A percentile compares a stretch with the other conserved stretches of the same genome.
phyloP scores from a whole-genome alignment of 2,113 vertebrate genomes.

The Chamaea fasciata region DNA sequence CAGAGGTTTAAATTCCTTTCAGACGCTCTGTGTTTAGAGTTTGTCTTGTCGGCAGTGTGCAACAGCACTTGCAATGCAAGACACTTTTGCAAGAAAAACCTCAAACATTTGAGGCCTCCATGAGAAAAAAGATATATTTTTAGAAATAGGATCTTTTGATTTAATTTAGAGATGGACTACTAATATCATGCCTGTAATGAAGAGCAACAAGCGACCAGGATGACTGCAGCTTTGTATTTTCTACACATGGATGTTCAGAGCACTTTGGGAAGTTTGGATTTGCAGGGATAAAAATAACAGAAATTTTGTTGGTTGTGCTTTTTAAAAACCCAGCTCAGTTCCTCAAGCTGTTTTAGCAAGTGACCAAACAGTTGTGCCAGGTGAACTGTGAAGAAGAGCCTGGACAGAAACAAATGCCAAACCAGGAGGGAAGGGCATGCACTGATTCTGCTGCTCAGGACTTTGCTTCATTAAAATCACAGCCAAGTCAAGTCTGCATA shows the following conservation, averaged over 20 bases:
- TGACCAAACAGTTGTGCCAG: slow-evolving; percentile 17
- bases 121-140: background rate
- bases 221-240: background rate
- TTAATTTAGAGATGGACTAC: background rate
- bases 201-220: accelerated
- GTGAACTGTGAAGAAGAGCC: slow-evolving; percentile 21
- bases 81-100: background rate
- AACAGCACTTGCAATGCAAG: background rate
- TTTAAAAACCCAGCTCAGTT: background rate
- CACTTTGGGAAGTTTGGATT: background rate
- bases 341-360: background rate
- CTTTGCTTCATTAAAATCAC: background rate
- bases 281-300: background rate
- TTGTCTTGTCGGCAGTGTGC: background rate
- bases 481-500: background rate
- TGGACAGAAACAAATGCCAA: slow-evolving; percentile 19
- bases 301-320: background rate
- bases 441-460: slow-evolving; percentile 32
- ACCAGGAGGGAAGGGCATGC: slow-evolving; percentile 26
- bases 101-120: background rate
- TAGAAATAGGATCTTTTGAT: background rate
- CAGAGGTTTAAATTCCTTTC: background rate
- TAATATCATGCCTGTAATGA: background rate
- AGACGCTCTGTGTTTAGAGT: background rate
- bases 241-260: background rate